Evolutionary conservation across 1,140 invertebrate species (phyloP).

Genomic region (Aphelenchoides avenae): DNA sequence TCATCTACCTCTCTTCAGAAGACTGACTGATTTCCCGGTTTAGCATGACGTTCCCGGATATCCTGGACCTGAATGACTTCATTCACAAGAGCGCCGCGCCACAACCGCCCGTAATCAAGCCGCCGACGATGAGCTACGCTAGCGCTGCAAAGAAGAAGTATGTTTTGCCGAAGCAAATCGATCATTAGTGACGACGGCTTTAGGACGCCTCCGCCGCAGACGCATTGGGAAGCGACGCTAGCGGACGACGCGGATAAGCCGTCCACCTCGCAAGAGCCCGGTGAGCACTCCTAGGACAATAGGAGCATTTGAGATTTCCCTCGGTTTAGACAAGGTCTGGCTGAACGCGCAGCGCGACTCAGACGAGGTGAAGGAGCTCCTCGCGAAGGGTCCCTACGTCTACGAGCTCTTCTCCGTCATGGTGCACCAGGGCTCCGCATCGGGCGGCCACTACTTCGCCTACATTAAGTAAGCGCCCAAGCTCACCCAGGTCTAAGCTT

Average conservation of each 20-base stretch:
- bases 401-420: constrained; percentile 88
- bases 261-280: too few relatives aligned
- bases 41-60: constrained; percentile 78
- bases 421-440: constrained; percentile 85
- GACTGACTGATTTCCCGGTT: too few relatives aligned
- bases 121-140: constrained; percentile 52
- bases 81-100: constrained; percentile 61
- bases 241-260: too few relatives aligned
- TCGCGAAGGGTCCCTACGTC: constrained; percentile 68
- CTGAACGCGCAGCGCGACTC: constrained; percentile 70
- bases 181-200: constrained; percentile 43
- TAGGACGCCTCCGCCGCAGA: constrained; percentile 7
- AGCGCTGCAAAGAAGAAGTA: constrained; percentile 32
- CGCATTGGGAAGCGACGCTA: too few relatives aligned
- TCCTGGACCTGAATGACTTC: constrained; percentile 75
- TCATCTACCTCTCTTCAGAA: too few relatives aligned
- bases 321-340: constrained; percentile 21
- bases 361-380: constrained; percentile 61
- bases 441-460: constrained; percentile 86
- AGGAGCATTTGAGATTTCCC: too few relatives aligned
- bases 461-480: constrained; percentile 81
- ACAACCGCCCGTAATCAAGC: constrained; percentile 57
- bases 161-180: constrained; percentile 5
- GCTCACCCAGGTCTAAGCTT: background rate
- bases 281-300: too few relatives aligned